Evolutionary conservation across 2,113 vertebrate genomes (phyloP).

Genomic region (Caloenas nicobarica): DNA sequence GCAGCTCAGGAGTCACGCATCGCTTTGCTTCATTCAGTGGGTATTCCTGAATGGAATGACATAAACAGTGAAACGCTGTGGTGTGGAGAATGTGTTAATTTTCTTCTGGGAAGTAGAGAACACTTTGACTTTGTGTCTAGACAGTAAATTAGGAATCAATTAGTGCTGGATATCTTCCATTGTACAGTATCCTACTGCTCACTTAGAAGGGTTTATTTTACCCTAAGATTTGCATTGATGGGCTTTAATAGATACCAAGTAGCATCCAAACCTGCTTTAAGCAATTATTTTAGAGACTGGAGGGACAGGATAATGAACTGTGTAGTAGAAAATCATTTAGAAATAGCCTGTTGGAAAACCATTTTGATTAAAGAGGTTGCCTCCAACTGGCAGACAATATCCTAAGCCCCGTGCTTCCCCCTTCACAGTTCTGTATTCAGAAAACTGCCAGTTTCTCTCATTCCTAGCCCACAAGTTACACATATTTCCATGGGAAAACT

Average conservation of each 20-base stretch:
- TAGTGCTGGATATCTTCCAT: background rate
- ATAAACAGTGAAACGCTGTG: background rate
- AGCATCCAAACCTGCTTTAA: background rate
- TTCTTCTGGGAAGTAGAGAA: background rate
- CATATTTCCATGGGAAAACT: background rate
- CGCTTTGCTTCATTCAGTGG: conserved; percentile 47
- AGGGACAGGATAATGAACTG: background rate
- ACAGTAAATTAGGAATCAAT: background rate
- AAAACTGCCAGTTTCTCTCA: background rate
- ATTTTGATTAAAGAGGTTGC: background rate
- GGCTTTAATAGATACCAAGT: background rate
- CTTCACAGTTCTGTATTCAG: background rate
- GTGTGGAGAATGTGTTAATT: background rate
- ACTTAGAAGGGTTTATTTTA: background rate
- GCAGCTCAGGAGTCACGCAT: conserved; percentile 57
- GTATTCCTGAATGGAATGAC: conserved; percentile 12
- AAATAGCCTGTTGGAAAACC: background rate
- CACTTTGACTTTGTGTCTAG: background rate
- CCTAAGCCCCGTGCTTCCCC: background rate
- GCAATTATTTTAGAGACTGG: background rate
- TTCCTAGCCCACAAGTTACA: background rate
- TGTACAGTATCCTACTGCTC: background rate
- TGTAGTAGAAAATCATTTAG: background rate
- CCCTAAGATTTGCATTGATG: background rate
- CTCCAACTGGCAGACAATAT: background rate